Conservation (phyloP, 2,113 vertebrate genomes). For the Lycocorax pyrrhopterus region DNA sequence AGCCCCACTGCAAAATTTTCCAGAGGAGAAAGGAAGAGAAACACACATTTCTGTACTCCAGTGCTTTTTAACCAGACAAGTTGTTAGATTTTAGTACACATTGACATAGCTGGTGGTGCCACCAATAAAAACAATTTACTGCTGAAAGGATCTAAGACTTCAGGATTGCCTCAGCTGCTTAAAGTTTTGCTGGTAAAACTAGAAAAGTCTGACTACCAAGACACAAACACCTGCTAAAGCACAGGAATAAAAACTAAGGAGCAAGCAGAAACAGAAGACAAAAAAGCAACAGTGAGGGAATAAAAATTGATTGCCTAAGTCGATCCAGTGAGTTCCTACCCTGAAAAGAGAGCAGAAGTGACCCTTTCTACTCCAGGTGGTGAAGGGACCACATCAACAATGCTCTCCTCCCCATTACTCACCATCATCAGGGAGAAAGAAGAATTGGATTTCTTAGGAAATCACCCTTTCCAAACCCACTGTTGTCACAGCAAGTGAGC, state of each 20-base stretch:
- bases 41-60: background rate
- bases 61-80: slow-evolving; percentile 43
- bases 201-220: slow-evolving; percentile 7
- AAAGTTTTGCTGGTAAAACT: slow-evolving; percentile 32
- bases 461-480: background rate
- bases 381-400: background rate
- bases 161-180: background rate
- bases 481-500: background rate
- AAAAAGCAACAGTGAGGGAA: background rate
- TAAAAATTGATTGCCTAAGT: background rate
- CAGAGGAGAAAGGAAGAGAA: slow-evolving; percentile 4
- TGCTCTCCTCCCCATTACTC: background rate
- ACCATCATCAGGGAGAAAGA: background rate
- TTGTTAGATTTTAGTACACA: slow-evolving; percentile 41
- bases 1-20: background rate
- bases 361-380: background rate
- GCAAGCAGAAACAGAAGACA: background rate
- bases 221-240: background rate
- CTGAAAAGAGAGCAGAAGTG: background rate
- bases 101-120: slow-evolving; percentile 47
- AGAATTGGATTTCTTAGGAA: background rate
- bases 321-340: background rate
- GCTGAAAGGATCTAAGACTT: slow-evolving; percentile 23
- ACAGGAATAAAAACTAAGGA: slow-evolving; percentile 19
- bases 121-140: slow-evolving; percentile 64